Percentiles rank a stretch among this genome's conserved stretches.
These are phyloP conservation scores for Belgica antarctica DNA, from an alignment of 2,888 invertebrate genomes.

Conservation along the genomic window DNA sequence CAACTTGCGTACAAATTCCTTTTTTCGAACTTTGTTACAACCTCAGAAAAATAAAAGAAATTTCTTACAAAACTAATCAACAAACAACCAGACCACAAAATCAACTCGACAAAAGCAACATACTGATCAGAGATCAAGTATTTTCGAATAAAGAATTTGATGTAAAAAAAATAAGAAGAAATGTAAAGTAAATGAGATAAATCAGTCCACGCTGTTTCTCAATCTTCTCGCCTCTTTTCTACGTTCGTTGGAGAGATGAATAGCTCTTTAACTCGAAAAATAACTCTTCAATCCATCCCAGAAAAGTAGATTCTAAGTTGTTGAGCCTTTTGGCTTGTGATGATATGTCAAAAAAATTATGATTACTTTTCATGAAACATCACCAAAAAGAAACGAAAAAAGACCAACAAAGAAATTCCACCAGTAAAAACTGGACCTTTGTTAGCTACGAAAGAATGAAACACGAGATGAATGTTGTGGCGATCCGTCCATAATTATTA, in stretches of 20 bases:
- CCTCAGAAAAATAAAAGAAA: no score
- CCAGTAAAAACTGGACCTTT: slow-evolving; percentile 39
- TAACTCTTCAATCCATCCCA: slow-evolving; percentile 27
- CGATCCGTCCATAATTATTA: slow-evolving; percentile 39
- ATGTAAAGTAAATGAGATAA: no score
- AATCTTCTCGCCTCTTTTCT: no score
- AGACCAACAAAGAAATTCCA: slow-evolving; percentile 41
- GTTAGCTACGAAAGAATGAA: slow-evolving; percentile 4
- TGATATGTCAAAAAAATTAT: slow-evolving; percentile 43
- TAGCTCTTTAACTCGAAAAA: slow-evolving; percentile 29
- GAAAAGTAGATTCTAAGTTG: not conserved
- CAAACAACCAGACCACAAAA: no score
- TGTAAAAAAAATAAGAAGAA: no score
- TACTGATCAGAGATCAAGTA: no score
- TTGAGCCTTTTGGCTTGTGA: slow-evolving; percentile 14
- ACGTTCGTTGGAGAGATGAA: slow-evolving; percentile 21
- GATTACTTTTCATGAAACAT: slow-evolving; percentile 32
- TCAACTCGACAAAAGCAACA: no score
- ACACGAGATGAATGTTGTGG: slow-evolving; percentile 5
- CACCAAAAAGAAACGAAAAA: slow-evolving; percentile 9
- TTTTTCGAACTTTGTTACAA: no score
- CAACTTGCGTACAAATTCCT: no score
- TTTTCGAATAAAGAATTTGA: no score
- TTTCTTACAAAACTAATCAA: no score
- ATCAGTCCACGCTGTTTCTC: no score